phyloP scores from a whole-genome alignment of 2,888 invertebrate genomes.

The Ditylenchus weischeri region DNA sequence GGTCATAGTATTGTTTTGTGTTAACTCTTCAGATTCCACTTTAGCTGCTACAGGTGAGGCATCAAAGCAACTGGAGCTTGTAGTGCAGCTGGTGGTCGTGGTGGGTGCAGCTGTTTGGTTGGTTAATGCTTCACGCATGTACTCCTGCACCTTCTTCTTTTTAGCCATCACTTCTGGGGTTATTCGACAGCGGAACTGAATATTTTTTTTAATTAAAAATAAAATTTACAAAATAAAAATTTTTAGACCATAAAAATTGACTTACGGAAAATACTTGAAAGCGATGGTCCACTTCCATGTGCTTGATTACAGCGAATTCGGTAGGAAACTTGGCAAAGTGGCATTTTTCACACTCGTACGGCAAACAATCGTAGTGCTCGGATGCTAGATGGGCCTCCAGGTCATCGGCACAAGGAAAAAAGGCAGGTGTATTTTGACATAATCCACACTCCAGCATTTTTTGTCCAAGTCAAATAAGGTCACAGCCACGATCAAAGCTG shows the following conservation, averaged over 20 bases:
- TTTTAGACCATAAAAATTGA: too few species aligned
- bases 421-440: not conserved
- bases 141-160: conserved; percentile 15
- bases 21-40: too few species aligned
- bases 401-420: conserved; percentile 17
- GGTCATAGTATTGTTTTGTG: too few species aligned
- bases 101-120: not conserved
- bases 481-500: too few species aligned
- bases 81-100: too few species aligned
- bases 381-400: conserved; percentile 26
- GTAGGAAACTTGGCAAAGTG: conserved; percentile 48
- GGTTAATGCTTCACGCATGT: conserved; percentile 3
- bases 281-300: conserved; percentile 14
- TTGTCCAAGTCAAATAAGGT: too few species aligned
- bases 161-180: conserved; percentile 21
- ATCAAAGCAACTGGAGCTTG: too few species aligned
- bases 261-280: too few species aligned
- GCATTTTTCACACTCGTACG: conserved; percentile 47
- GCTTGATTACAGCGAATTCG: conserved; percentile 39
- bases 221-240: too few species aligned
- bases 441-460: conserved; percentile 6
- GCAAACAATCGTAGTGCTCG: conserved; percentile 29
- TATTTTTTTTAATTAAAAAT: too few species aligned
- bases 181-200: conserved; percentile 24
- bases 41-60: too few species aligned